A percentile compares a stretch with the other conserved stretches of the same genome.
Conservation (phyloP, 2,113 vertebrate species). For the Alethe castanea region DNA sequence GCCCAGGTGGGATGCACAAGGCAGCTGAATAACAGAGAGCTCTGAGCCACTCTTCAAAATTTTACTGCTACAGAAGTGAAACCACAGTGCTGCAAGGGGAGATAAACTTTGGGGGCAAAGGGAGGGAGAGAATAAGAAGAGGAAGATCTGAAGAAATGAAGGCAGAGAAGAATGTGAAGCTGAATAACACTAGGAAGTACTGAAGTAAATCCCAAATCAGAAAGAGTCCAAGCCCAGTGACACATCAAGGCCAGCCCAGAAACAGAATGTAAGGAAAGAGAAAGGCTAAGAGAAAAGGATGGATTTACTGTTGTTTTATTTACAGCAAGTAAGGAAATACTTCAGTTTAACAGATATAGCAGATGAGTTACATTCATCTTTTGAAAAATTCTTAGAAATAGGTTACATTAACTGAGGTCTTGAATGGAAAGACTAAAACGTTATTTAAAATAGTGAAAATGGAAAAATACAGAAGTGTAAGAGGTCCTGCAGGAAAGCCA, state of each 20-base stretch:
- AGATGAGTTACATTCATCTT: not conserved
- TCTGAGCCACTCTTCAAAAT: not conserved
- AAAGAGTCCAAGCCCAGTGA: not conserved
- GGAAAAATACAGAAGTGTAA: not conserved
- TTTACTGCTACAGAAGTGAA: not conserved
- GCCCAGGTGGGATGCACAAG: rapidly evolving
- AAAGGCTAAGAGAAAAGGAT: not conserved
- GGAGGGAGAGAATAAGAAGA: not conserved
- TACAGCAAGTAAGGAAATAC: not conserved
- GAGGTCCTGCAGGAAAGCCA: not conserved
- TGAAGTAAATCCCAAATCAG: not conserved
- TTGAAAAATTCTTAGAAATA: not conserved
- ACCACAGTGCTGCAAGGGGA: not conserved
- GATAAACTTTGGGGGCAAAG: not conserved
- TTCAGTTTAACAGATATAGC: not conserved
- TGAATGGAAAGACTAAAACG: not conserved
- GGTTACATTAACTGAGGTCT: not conserved
- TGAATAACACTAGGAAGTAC: not conserved
- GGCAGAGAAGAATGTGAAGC: not conserved
- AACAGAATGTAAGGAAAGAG: not conserved
- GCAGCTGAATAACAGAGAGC: not conserved
- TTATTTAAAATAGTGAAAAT: not conserved
- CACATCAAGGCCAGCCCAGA: not conserved
- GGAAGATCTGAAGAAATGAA: not conserved
- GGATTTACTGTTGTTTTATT: not conserved